phyloP scores from a whole-genome alignment of 64 coral and sea anemone species.

The Anthopleura sola region DNA sequence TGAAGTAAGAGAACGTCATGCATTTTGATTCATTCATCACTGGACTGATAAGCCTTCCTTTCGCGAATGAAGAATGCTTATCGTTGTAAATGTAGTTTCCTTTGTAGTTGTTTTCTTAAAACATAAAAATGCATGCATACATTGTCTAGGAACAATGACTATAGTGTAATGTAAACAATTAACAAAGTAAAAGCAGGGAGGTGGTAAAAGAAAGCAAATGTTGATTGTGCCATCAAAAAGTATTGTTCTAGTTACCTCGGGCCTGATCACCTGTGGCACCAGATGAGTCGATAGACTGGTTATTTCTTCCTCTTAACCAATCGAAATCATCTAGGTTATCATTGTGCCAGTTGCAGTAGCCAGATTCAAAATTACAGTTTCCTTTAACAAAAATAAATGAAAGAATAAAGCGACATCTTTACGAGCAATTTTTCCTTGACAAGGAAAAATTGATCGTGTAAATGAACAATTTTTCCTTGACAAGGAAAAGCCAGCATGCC shows the following conservation, averaged over 20 bases:
- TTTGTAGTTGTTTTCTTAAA: background rate
- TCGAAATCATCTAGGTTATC: background rate
- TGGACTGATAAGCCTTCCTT: background rate
- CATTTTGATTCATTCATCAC: background rate
- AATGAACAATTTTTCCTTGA: too few relatives aligned
- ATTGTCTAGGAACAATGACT: background rate
- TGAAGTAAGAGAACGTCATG: background rate
- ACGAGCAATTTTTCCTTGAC: too few relatives aligned
- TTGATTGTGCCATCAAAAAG: too few relatives aligned
- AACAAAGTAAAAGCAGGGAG: too few relatives aligned
- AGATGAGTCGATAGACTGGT: background rate
- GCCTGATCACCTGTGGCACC: background rate
- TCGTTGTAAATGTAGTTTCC: background rate
- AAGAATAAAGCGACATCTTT: too few relatives aligned
- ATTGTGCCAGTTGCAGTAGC: background rate
- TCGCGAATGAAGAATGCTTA: background rate
- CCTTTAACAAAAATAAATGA: background rate
- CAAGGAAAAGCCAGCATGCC: too few relatives aligned
- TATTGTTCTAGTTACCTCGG: background rate
- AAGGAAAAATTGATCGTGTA: too few relatives aligned
- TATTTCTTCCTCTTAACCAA: background rate
- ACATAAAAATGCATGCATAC: too few relatives aligned
- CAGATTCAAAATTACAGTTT: background rate
- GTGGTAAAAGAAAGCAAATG: background rate
- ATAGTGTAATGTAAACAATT: background rate